phyloP scores from a whole-genome alignment of 53 echinoderm and acorn worm species.

The Luidia sarsii region DNA sequence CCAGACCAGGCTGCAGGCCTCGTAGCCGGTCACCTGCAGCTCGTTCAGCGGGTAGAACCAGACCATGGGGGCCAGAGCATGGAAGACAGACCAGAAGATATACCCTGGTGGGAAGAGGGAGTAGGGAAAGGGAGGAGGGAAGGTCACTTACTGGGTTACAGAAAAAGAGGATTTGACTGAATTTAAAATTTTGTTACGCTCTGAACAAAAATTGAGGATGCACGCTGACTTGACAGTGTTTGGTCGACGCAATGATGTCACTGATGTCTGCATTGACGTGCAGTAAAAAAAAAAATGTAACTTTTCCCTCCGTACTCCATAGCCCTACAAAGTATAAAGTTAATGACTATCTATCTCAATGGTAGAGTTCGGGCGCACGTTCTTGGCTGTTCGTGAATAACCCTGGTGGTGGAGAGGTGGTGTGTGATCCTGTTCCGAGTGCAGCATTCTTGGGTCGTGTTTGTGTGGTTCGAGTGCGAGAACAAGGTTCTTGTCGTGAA shows the following conservation, averaged over 20 bases:
- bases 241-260: background rate
- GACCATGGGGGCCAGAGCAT: conserved; percentile 80
- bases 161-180: background rate
- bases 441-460: too few species aligned
- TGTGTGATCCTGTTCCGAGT: too few species aligned
- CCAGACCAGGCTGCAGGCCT: conserved; percentile 75
- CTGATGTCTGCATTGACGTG: too few species aligned
- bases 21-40: conserved; percentile 82
- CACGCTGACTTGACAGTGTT: background rate
- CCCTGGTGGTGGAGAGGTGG: too few species aligned
- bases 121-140: background rate
- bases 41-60: conserved; percentile 82
- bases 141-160: background rate
- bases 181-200: background rate
- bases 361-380: too few species aligned
- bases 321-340: too few species aligned
- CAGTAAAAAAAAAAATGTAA: too few species aligned
- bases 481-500: too few species aligned
- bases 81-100: conserved; percentile 90
- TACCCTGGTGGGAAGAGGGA: conserved; percentile 64
- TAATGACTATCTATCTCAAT: too few species aligned
- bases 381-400: too few species aligned
- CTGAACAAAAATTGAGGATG: background rate
- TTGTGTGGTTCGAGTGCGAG: too few species aligned
- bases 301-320: too few species aligned